Base-by-base conservation (phyloP, 2,797 vertebrate species). In the Acanthurus lineatus region DNA sequence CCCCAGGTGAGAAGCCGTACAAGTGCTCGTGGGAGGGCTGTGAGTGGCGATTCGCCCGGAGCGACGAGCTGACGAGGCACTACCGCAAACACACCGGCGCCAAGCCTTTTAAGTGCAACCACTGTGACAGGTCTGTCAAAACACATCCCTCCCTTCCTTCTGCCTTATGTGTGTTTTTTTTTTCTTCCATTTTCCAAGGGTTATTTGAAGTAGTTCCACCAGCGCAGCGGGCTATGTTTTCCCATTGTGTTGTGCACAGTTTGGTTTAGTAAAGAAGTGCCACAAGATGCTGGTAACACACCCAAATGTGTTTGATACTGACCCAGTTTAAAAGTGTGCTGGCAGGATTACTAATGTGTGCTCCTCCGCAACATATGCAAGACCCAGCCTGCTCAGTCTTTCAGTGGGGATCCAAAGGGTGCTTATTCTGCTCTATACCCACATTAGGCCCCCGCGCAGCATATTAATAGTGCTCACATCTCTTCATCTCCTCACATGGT, bases 11-110 rank as follows among this genome's bases (percentile, higher is more conserved):
- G 96, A 99, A 99, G 96, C 98, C 98, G 91, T 99, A 99, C 95
- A 99, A 99, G 95, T 99, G 98, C 95, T 99, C 98, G n/a, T 99
- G 98, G 98, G 98, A 99, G 95, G 98, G 98, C 92, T 99, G 98
- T 52, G 98, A 99, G 93, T 99, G 98, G 98, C 97, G 98, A 95
- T 99, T 99, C 90, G 98, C 98, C 94, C 96, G 98, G 91, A 99
- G 98, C 0, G 98, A 99, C 87, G 98, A 99, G 94, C 96, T 99
- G 94, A 99, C 98, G 0, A 96, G 98, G 96, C 98, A 99, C 95
- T 99, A 99, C 95, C 97, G 98, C 96, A 99, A 99, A 96, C 98
- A 99, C 96, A 99, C 98, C 80, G 98, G 98, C 87, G 98, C 98
- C 95, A 99, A 99, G 91, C 98, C 98, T 93, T 99, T 99, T 93